phyloP scores from a whole-genome alignment of 2,113 vertebrate species.

The Ariopsis seemanni region DNA sequence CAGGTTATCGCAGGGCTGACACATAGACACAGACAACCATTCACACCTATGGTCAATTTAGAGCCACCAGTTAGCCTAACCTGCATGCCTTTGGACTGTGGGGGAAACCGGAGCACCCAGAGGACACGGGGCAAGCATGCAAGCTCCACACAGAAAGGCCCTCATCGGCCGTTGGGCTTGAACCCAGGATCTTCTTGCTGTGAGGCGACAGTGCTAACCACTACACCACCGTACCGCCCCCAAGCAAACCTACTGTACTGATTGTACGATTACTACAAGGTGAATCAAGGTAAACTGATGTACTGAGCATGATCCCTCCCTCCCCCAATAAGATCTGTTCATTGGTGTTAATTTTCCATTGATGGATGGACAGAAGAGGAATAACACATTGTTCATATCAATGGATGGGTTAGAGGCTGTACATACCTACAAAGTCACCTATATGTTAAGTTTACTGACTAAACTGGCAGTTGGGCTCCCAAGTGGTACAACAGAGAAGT shows the following conservation, averaged over 20 bases:
- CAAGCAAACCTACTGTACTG: background rate
- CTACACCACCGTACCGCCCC: no score
- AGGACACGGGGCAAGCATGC: no score
- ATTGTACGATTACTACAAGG: background rate
- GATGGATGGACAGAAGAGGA: background rate
- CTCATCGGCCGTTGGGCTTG: no score
- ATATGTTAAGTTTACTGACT: background rate
- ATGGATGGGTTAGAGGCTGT: background rate
- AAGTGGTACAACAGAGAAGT: background rate
- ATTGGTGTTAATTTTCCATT: background rate
- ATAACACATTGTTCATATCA: background rate
- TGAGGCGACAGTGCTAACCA: no score
- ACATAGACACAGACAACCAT: no score
- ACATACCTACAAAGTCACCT: background rate
- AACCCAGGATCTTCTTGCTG: no score
- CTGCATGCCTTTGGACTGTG: no score
- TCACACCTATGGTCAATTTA: no score
- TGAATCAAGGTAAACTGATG: background rate
- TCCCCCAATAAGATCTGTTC: background rate
- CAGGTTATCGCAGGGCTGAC: no score
- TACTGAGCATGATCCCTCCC: background rate
- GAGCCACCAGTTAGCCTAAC: no score
- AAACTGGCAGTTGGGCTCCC: background rate
- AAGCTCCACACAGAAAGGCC: no score
- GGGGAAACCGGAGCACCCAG: no score